Evolutionary conservation across 35 echinoderm and acorn worm species (phyloP).

Genomic region (Apostichopus californicus): DNA sequence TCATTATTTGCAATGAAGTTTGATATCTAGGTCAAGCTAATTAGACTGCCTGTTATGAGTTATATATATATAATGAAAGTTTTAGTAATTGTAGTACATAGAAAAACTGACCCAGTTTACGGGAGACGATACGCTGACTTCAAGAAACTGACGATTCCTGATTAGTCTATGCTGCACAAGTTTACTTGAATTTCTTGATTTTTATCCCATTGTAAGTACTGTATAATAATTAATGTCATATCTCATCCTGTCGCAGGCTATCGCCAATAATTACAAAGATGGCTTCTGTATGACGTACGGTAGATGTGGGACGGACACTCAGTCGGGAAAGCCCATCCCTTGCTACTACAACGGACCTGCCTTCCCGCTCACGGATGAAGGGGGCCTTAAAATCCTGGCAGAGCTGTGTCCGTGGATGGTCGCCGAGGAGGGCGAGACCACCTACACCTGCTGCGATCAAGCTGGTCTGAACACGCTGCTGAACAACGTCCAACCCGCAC

Average conservation of each 20-base stretch:
- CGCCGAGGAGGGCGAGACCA: conserved; percentile 16
- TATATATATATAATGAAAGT: too few species aligned
- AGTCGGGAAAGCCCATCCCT: conserved; percentile 53
- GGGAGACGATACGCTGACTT: too few species aligned
- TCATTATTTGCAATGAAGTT: too few species aligned
- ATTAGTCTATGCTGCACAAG: too few species aligned
- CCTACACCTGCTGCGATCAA: conserved; percentile 78
- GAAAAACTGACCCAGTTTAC: too few species aligned
- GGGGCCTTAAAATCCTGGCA: conserved; percentile 69
- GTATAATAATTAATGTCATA: too few species aligned
- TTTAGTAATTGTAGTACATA: too few species aligned
- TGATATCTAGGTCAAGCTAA: too few species aligned
- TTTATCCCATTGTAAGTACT: too few species aligned
- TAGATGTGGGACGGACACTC: conserved; percentile 57
- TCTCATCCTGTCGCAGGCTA: not conserved
- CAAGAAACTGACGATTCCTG: too few species aligned
- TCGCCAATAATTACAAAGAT: conserved; percentile 54
- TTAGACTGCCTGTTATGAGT: too few species aligned
- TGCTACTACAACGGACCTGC: conserved; percentile 86
- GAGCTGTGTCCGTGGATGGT: conserved; percentile 83
- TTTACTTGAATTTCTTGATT: too few species aligned
- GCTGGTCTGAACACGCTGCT: conserved; percentile 66
- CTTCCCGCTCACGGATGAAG: conserved; percentile 49
- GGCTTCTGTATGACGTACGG: conserved; percentile 85
- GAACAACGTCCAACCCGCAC: conserved; percentile 57